Evolutionary conservation across 2,888 invertebrate species (phyloP), one percentile per base, ranked within the genome.

Genomic region (Brassicogethes aeneus): DNA sequence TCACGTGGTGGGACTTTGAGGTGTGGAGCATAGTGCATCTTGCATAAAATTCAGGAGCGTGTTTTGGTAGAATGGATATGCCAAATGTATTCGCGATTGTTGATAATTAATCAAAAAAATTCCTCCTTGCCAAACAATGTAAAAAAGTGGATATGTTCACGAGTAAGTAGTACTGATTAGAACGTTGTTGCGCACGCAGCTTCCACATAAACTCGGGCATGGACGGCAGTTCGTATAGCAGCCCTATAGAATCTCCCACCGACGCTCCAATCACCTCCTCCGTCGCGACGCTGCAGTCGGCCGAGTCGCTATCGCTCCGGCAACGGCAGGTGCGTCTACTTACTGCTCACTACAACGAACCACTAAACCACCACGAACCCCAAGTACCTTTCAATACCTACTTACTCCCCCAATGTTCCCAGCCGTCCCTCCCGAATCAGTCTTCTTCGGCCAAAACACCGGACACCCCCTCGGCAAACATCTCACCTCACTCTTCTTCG

Each of bases 131-230:
- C n/a, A n/a, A n/a, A n/a, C n/a, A n/a, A n/a, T n/a, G n/a, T n/a
- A n/a, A n/a, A n/a, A n/a, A n/a, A n/a, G n/a, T n/a, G n/a, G n/a
- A n/a, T n/a, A n/a, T n/a, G n/a, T n/a, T n/a, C n/a, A n/a, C n/a
- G n/a, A n/a, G n/a, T n/a, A n/a, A n/a, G n/a, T n/a, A n/a, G n/a
- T 48, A 51, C 49, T 56, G 47, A 56, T 55, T 56, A 52, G 48
- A 47, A 51, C 51, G 50, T 59, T 60, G 55, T 57, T 59, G 54
- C 54, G 56, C 60, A 64, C 56, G 51, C 74, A 88, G 89, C 73
- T 85, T 85, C 68, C 80, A 86, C 59, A 81, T 87, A 43, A 88
- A 87, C 69, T 83, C 85, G 53, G 85, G 84, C 62, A 75, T 81
- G 52, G 87, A 86, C 37, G 77, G 78, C 48, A 85, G 86, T 38